Percentiles rank a stretch among this genome's conserved stretches.
Evolutionary conservation across 2,797 vertebrate genomes (phyloP).

Genomic region (Craterocephalus amniculus): DNA sequence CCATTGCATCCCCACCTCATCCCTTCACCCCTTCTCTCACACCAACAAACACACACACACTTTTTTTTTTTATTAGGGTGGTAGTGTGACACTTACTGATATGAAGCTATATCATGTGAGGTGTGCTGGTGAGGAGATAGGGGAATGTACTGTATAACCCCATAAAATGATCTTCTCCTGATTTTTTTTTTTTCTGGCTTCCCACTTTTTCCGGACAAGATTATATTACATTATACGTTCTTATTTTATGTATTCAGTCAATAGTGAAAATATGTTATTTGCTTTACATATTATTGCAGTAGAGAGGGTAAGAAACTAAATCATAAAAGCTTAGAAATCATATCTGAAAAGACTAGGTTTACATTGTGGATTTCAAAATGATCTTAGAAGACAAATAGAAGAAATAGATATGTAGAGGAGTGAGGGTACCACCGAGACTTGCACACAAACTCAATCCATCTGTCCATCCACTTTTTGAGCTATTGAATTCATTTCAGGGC

Average conservation of each 20-base stretch:
- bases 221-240: conserved; percentile 33
- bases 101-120: conserved; percentile 43
- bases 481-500: neutral
- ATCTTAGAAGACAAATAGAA: neutral
- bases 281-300: neutral
- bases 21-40: no score
- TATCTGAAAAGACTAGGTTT: neutral
- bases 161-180: conserved; percentile 47
- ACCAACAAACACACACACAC: no score
- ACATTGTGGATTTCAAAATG: neutral
- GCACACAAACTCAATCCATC: neutral
- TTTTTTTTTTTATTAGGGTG: conserved; percentile 1
- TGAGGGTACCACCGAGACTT: conserved; percentile 1
- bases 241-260: conserved; percentile 19
- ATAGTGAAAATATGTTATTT: neutral
- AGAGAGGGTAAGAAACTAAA: neutral
- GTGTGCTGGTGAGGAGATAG: conserved; percentile 38
- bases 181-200: conserved; percentile 27
- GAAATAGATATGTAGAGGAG: neutral
- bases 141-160: conserved; percentile 30
- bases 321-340: conserved; percentile 1
- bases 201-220: conserved; percentile 30
- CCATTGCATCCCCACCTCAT: neutral
- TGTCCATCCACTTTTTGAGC: neutral
- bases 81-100: conserved; percentile 29